Base-by-base conservation (phyloP, 2,888 invertebrate genomes). In the Lagria hirta region DNA sequence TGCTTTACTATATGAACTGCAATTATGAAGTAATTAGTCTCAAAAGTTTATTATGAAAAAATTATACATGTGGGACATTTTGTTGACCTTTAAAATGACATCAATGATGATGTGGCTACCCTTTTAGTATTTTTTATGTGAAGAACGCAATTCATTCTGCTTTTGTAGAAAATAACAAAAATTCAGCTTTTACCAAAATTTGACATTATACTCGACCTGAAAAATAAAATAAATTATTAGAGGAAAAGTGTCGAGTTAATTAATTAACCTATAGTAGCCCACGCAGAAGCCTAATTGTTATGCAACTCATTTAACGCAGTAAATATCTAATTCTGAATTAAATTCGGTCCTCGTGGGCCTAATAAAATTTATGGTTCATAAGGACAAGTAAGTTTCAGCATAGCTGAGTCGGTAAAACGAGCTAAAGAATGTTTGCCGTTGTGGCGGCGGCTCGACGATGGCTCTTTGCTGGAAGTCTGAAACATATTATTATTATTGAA, bases 311-410 rank as follows among this genome's bases (percentile, higher is more conserved):
- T 49, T 49, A 49, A 43, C 49, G 37, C 32, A 32, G 47, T 43
- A 46, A 47, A 47, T 49, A 47, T 43, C 45, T 47, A 43, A 49
- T 47, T 47, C 45, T 21, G 40, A 40, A 45, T 47, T 44, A 47
- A 49, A 47, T 47, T 49, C 43, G 23, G 38, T 22, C 40, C 47
- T 28, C 43, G 30, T 35, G 47, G 40, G 49, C 24, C 40, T 49
- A 47, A 43, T 49, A 46, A 49, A 47, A 49, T 43, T 49, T 49
- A 49, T 47, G 43, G 47, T 43, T 49, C 47, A 49, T 47, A 43
- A 49, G 47, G 47, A 47, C 34, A 49, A 49, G 42, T 38, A 44
- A 44, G 28, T 43, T 48, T 41, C 38, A 44, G 27, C 32, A 35
- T 33, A 14, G 40, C 40, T 17, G 18, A 47, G 42, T 42, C 38